A percentile compares a stretch with the other conserved stretches of the same genome.
Evolutionary conservation across 2,113 vertebrate species (phyloP).

Genomic region (Anarhynchus alexandrinus): DNA sequence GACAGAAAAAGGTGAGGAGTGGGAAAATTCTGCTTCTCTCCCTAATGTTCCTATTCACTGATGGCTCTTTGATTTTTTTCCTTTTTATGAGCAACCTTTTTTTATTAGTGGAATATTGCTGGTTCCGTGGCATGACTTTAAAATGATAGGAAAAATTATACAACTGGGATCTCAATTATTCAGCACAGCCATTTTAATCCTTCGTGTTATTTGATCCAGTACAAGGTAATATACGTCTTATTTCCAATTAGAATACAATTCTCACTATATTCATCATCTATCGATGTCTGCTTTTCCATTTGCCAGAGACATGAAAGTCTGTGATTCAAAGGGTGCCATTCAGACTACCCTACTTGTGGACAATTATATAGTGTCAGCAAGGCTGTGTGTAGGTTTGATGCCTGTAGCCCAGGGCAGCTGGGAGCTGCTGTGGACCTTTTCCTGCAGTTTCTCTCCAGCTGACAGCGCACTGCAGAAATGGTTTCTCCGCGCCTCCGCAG

Average conservation of each 20-base stretch:
- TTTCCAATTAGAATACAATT: slow-evolving; percentile 68
- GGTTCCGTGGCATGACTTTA: background rate
- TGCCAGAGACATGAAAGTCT: slow-evolving; percentile 50
- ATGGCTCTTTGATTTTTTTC: slow-evolving; percentile 31
- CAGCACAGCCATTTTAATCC: slow-evolving; percentile 65
- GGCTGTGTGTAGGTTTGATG: background rate
- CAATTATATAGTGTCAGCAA: slow-evolving; percentile 46
- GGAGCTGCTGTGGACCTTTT: background rate
- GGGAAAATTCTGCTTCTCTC: slow-evolving; percentile 3
- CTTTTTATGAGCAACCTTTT: background rate
- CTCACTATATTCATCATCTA: slow-evolving; percentile 59
- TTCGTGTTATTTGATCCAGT: slow-evolving; percentile 66
- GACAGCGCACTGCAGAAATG: background rate
- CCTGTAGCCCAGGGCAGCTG: slow-evolving; percentile 11
- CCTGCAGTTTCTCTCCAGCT: slow-evolving; percentile 3
- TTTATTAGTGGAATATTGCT: slow-evolving; percentile 61
- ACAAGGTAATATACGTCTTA: slow-evolving; percentile 53
- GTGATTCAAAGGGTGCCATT: slow-evolving; percentile 64
- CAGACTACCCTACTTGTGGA: slow-evolving; percentile 42
- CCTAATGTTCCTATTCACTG: background rate
- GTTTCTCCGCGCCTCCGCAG: background rate
- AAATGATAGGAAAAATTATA: slow-evolving; percentile 61
- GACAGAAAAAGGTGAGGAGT: background rate
- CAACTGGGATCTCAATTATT: slow-evolving; percentile 66
- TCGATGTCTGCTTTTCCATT: slow-evolving; percentile 61